These are phyloP conservation scores for Ormia ochracea DNA, from an alignment of 2,888 invertebrate genomes.

Conservation along the genomic window DNA sequence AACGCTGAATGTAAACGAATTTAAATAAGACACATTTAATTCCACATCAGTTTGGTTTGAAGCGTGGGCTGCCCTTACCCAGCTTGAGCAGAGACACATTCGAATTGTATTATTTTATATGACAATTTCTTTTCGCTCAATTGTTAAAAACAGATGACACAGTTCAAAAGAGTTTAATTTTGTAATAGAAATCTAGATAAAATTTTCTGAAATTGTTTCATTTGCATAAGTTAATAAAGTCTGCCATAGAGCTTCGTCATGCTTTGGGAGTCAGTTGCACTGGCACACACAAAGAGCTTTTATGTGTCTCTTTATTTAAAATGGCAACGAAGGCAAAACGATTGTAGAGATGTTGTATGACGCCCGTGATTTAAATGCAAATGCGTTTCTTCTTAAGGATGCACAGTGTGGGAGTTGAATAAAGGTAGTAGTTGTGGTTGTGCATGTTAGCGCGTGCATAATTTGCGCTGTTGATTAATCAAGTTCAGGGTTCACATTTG, in stretches of 20 bases:
- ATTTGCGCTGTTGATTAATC: conserved; percentile 16
- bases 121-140: conserved; percentile 1
- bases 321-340: background rate
- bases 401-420: conserved; percentile 3
- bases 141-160: background rate
- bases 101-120: too few species aligned
- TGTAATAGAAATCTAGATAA: background rate
- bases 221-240: background rate
- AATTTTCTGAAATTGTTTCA: background rate
- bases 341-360: background rate
- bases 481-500: background rate
- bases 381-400: background rate
- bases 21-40: background rate
- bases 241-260: background rate
- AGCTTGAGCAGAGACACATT: background rate
- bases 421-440: background rate
- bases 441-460: background rate
- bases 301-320: too few species aligned
- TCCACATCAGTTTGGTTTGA: background rate
- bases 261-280: background rate
- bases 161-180: conserved; percentile 1
- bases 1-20: background rate
- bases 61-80: background rate
- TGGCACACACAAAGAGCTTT: background rate
- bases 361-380: background rate